Conservation (phyloP, 1,140 invertebrate genomes). For the Solen grandis region DNA sequence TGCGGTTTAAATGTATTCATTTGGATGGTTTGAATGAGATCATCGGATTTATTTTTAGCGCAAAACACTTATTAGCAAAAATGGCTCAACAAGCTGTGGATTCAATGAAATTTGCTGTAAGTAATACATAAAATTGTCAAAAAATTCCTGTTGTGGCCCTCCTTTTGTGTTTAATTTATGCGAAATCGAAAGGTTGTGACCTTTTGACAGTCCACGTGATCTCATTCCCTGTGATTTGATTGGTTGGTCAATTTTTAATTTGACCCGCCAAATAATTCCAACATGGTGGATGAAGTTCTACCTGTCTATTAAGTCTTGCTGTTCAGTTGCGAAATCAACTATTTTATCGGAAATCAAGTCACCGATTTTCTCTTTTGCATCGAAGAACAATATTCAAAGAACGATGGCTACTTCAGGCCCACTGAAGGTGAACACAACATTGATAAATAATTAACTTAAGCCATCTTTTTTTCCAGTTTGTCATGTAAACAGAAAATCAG, state of each 20-base stretch:
- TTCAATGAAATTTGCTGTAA: slow-evolving; percentile 45
- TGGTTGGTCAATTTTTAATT: neutral
- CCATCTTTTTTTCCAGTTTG: too few relatives aligned
- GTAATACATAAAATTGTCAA: too few relatives aligned
- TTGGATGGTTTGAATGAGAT: neutral
- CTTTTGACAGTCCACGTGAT: slow-evolving; percentile 23
- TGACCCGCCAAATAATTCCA: slow-evolving; percentile 26
- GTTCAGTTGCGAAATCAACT: too few relatives aligned
- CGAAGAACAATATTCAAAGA: neutral
- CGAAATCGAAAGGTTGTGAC: slow-evolving; percentile 29
- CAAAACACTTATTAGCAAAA: neutral
- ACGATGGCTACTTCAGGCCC: slow-evolving; percentile 49
- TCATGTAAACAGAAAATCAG: too few relatives aligned
- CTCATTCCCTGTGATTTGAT: slow-evolving; percentile 21
- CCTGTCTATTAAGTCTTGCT: too few relatives aligned
- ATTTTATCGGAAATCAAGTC: too few relatives aligned
- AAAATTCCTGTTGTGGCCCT: neutral
- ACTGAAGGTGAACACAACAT: slow-evolving; percentile 31
- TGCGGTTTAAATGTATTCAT: too few relatives aligned
- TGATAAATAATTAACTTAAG: too few relatives aligned
- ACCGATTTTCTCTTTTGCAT: too few relatives aligned
- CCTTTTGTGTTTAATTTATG: slow-evolving; percentile 31
- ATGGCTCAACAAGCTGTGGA: slow-evolving; percentile 54
- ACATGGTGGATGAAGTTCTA: slow-evolving; percentile 25
- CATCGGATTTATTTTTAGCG: neutral